Base-by-base conservation (phyloP, 2,113 vertebrate species). In the Leptosomus discolor region DNA sequence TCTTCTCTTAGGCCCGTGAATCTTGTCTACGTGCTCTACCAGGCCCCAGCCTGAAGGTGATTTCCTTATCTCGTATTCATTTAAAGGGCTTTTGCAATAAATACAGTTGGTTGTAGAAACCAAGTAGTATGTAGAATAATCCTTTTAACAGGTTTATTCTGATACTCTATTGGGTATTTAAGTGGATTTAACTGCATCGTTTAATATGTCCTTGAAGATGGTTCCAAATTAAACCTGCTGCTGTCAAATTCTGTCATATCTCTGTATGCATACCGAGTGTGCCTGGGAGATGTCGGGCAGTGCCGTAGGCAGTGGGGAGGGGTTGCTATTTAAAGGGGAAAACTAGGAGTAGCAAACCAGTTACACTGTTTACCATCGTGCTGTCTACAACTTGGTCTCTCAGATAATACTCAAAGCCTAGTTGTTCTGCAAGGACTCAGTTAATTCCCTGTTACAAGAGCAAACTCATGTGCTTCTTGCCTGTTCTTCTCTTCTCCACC, bases 81-180 rank as follows among this genome's bases (percentile, higher is more conserved):
- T 94, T 93, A 94, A 89, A 84, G 30, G 69, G 80, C 88, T 96
- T 96, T 89, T 86, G 77, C 65, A 85, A 58, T 88, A 95, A 89
- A 87, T 69, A 27, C 82, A 92, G 30, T 68, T 81, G n/a, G 69
- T 78, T 88, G 90, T 57, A 65, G 90, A 92, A 93, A 70, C 86
- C 80, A 54, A 22, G 75, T 53, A 2, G 15, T 56, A 43, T 84
- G 56, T 34, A 77, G 95, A 97, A 71, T 94, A 93, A 96, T 91
- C 83, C 74, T 81, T 94, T 79, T 92, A 95, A 91, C 76, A 54
- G 77, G 53, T 93, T 97, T 92, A 73, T 96, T 96, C 79, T 87
- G 77, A 86, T 67, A 65, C 45, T 93, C 24, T 34, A 0, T 68
- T 56, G 57, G 71, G 39, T 93, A 29, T 90, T 96, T 96, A 89